phyloP scores from a whole-genome alignment of 2,113 vertebrate species.

The Burhinus bistriatus region DNA sequence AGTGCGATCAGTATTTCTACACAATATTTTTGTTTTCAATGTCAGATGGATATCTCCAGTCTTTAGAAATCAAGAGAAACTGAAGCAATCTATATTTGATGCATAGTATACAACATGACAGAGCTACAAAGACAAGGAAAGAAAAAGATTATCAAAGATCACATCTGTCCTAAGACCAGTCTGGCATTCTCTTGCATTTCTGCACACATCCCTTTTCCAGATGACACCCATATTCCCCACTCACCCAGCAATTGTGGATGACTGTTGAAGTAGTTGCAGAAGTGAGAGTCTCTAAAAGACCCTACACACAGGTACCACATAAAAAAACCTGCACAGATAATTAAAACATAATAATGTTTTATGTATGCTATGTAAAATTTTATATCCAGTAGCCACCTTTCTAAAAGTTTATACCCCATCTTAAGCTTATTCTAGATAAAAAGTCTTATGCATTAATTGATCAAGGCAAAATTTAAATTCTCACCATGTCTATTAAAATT shows the following conservation, averaged over 20 bases:
- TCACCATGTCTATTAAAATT: neutral
- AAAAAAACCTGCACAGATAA: neutral
- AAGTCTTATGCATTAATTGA: neutral
- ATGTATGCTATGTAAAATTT: neutral
- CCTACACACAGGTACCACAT: neutral
- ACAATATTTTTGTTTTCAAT: neutral
- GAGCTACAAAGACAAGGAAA: neutral
- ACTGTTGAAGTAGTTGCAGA: neutral
- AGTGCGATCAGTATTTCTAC: neutral
- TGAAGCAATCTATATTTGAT: neutral
- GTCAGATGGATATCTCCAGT: neutral
- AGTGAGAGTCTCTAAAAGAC: neutral
- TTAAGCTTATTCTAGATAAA: neutral
- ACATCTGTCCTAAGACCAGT: neutral
- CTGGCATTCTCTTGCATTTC: neutral
- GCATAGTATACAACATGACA: neutral
- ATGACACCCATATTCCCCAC: neutral
- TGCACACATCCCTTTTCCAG: neutral
- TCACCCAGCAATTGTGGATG: accelerated
- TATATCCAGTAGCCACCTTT: neutral
- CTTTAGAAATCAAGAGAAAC: neutral
- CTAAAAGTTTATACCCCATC: neutral
- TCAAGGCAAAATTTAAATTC: neutral
- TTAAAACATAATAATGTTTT: neutral
- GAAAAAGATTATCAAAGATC: neutral